Conservation (phyloP, 1,140 invertebrate species). For the Agrypnia vestita region DNA sequence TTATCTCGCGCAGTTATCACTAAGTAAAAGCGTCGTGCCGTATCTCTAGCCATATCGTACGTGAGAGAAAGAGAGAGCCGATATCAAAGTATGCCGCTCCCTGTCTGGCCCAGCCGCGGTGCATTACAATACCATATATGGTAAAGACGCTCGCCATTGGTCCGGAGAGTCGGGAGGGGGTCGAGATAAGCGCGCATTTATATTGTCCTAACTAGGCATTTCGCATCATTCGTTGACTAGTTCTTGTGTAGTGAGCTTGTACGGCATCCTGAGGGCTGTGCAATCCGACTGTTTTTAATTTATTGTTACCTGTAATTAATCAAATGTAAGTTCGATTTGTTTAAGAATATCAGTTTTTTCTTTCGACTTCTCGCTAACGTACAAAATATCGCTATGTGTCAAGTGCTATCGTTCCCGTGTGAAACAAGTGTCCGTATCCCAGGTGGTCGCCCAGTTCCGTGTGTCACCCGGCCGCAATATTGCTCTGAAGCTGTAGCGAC, state of each 20-base stretch:
- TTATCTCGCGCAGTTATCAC: slow-evolving; percentile 46
- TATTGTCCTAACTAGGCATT: slow-evolving; percentile 52
- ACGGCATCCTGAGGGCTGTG: slow-evolving; percentile 47
- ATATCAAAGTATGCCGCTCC: slow-evolving; percentile 13
- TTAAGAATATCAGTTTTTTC: slow-evolving; percentile 9
- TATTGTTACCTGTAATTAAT: slow-evolving; percentile 54
- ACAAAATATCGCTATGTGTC: slow-evolving; percentile 1
- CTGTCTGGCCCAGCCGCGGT: slow-evolving; percentile 55
- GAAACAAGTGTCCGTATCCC: slow-evolving; percentile 37
- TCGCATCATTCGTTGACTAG: slow-evolving; percentile 51
- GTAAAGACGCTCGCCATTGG: slow-evolving; percentile 67
- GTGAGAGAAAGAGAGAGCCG: slow-evolving; percentile 19
- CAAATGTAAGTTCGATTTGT: slow-evolving; percentile 49
- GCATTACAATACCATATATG: slow-evolving; percentile 67
- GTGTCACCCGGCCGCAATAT: not conserved
- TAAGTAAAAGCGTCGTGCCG: slow-evolving; percentile 15
- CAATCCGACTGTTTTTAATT: slow-evolving; percentile 52
- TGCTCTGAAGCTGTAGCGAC: not conserved
- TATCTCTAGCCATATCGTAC: not conserved
- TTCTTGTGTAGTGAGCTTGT: slow-evolving; percentile 51
- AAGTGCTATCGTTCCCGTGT: slow-evolving; percentile 21
- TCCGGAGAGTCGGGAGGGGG: slow-evolving; percentile 55
- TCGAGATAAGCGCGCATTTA: slow-evolving; percentile 60
- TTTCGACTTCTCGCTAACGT: not conserved
- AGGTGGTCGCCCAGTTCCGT: slow-evolving; percentile 30